Evolutionary conservation across 1,140 invertebrate genomes (phyloP).

Genomic region (Drosophila grimshawi): DNA sequence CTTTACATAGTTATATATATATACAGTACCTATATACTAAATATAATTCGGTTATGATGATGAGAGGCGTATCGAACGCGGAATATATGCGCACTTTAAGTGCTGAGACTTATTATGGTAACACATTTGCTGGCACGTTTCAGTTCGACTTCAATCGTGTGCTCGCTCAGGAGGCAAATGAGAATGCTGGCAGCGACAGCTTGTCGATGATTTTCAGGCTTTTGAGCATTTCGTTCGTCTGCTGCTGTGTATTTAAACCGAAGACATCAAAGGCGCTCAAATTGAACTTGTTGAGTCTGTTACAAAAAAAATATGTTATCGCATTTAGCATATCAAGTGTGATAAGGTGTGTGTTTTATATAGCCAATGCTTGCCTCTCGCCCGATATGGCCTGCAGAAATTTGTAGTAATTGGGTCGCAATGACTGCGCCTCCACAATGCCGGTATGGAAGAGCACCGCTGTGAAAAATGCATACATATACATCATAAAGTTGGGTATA

Average conservation of each 20-base stretch:
- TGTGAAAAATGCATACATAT: constrained; percentile 92
- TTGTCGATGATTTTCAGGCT: constrained; percentile 65
- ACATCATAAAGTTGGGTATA: constrained; percentile 87
- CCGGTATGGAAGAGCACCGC: constrained; percentile 92
- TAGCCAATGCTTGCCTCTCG: constrained; percentile 86
- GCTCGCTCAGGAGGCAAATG: constrained; percentile 59
- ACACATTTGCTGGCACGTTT: constrained; percentile 19
- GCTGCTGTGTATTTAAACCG: constrained; percentile 85
- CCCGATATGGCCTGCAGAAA: constrained; percentile 91
- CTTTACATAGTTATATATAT: constrained; percentile 21
- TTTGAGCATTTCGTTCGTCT: constrained; percentile 84
- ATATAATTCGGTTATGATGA: neutral
- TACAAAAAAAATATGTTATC: constrained; percentile 11
- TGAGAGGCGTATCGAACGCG: constrained; percentile 36
- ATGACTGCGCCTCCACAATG: constrained; percentile 91
- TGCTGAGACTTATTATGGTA: constrained; percentile 36
- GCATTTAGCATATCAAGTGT: constrained; percentile 38
- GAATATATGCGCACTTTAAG: constrained; percentile 47
- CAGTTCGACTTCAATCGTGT: constrained; percentile 14
- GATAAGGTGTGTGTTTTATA: neutral
- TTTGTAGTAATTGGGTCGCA: constrained; percentile 93
- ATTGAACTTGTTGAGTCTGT: constrained; percentile 67
- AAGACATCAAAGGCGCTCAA: constrained; percentile 86
- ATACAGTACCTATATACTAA: constrained; percentile 8
- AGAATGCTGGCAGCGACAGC: constrained; percentile 51